phyloP scores from a whole-genome alignment of 2,797 vertebrate species.

The Streptopelia turtur region DNA sequence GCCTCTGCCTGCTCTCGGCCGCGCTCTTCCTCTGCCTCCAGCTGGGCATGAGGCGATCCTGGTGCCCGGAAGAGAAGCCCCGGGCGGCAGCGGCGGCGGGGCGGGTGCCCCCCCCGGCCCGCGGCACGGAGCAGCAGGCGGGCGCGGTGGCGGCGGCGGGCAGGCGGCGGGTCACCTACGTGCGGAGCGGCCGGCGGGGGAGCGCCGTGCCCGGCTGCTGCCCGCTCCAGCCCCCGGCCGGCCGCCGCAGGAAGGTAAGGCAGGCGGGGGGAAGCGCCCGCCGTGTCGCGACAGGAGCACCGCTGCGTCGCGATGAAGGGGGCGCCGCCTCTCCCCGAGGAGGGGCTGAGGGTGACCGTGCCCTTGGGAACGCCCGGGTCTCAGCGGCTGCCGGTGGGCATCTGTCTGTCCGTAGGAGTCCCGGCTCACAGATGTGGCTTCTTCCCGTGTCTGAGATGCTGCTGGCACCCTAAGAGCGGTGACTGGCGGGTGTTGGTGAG shows the following conservation, averaged over 20 bases:
- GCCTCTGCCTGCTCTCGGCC: conserved; percentile 79
- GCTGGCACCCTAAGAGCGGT: neutral
- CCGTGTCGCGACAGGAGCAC: neutral
- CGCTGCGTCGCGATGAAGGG: neutral
- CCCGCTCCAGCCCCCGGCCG: conserved; percentile 13
- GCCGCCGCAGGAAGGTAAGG: conserved; percentile 24
- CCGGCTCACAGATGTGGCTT: neutral
- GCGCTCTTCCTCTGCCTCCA: conserved; percentile 82
- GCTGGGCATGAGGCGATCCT: conserved; percentile 66
- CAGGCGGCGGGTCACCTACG: conserved; percentile 80
- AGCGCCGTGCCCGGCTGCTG: conserved; percentile 59
- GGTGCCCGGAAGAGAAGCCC: neutral
- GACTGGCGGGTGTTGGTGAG: neutral
- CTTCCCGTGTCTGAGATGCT: rapidly evolving
- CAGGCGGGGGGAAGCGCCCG: neutral
- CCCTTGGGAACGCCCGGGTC: too few relatives aligned
- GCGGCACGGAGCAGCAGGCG: neutral
- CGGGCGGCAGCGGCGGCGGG: neutral
- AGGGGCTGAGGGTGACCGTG: neutral
- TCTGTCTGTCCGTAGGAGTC: rapidly evolving
- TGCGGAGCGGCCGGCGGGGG: conserved; percentile 72
- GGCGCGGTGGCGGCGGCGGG: conserved; percentile 4
- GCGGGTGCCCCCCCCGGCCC: neutral
- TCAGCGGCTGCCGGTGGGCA: neutral
- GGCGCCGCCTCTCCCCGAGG: neutral